Conservation (phyloP, 2,888 invertebrate genomes). For the Eristalis arbustorum region DNA sequence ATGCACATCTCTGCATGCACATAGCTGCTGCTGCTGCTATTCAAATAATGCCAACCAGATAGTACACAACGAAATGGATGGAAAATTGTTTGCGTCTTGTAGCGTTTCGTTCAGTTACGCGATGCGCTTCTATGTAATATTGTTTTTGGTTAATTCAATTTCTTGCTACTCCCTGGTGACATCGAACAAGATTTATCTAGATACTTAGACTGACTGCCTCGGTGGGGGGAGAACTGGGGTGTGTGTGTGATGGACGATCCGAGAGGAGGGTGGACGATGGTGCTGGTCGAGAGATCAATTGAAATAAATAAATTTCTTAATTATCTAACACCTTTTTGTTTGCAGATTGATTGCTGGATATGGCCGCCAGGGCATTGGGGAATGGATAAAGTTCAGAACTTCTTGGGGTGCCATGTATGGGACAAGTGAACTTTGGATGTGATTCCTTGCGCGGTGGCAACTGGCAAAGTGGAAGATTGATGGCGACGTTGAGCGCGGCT, state of each 20-base stretch:
- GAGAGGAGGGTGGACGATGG: neutral
- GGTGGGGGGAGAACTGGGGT: neutral
- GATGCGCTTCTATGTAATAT: neutral
- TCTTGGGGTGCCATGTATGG: slow-evolving; percentile 53
- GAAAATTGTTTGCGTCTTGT: slow-evolving; percentile 30
- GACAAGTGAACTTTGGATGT: slow-evolving; percentile 61
- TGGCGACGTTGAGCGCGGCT: slow-evolving; percentile 34
- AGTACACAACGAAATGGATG: neutral
- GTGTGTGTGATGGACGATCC: neutral
- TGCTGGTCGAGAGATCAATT: slow-evolving; percentile 27
- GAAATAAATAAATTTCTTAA: slow-evolving; percentile 68
- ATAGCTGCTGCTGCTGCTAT: slow-evolving; percentile 19
- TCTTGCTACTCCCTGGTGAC: slow-evolving; percentile 34
- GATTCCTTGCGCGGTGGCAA: slow-evolving; percentile 24
- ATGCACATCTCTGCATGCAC: neutral
- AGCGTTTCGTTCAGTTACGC: neutral
- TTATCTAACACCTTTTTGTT: slow-evolving; percentile 61
- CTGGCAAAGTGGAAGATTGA: slow-evolving; percentile 37
- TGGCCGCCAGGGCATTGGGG: neutral
- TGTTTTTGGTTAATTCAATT: slow-evolving; percentile 56
- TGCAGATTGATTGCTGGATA: slow-evolving; percentile 21
- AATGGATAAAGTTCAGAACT: slow-evolving; percentile 42
- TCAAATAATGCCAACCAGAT: slow-evolving; percentile 48
- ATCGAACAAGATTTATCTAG: slow-evolving; percentile 60
- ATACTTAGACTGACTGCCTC: slow-evolving; percentile 36